These are phyloP conservation scores for Rhegmatorhina hoffmannsi DNA, from an alignment of 2,113 vertebrate species.

Conservation along the genomic window DNA sequence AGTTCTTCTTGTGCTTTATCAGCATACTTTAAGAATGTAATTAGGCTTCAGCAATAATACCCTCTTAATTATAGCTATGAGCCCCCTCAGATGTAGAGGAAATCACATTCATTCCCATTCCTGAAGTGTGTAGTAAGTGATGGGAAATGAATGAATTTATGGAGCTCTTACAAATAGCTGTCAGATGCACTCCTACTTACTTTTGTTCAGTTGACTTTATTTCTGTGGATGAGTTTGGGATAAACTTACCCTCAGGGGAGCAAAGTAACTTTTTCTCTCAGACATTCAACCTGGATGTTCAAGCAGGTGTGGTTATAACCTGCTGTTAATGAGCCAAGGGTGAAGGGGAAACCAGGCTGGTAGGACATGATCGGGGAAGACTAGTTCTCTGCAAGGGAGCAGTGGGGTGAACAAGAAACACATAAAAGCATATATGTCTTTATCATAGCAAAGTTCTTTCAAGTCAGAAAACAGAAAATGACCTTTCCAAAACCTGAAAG, in stretches of 20 bases:
- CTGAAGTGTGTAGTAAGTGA: neutral
- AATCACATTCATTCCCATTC: neutral
- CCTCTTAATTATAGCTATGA: neutral
- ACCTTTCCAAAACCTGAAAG: neutral
- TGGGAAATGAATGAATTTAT: neutral
- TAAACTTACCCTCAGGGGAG: neutral
- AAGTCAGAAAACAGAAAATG: neutral
- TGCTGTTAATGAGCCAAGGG: neutral
- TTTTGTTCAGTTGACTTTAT: neutral
- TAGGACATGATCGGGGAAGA: neutral
- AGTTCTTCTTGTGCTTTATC: neutral
- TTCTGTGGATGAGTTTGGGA: neutral
- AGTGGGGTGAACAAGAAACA: neutral
- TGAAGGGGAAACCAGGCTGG: neutral
- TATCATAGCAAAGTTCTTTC: neutral
- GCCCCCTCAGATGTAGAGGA: neutral
- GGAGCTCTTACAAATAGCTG: neutral
- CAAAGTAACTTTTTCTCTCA: neutral
- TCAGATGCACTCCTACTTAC: neutral
- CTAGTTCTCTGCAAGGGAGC: neutral
- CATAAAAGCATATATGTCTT: neutral
- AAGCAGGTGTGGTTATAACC: neutral
- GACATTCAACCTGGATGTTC: neutral
- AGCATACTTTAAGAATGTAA: neutral
- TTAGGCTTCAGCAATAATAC: conserved; percentile 9